Evolutionary conservation across 2,888 invertebrate species (phyloP), one percentile per base, ranked within the genome.

Genomic region (Temnothorax ravouxi): DNA sequence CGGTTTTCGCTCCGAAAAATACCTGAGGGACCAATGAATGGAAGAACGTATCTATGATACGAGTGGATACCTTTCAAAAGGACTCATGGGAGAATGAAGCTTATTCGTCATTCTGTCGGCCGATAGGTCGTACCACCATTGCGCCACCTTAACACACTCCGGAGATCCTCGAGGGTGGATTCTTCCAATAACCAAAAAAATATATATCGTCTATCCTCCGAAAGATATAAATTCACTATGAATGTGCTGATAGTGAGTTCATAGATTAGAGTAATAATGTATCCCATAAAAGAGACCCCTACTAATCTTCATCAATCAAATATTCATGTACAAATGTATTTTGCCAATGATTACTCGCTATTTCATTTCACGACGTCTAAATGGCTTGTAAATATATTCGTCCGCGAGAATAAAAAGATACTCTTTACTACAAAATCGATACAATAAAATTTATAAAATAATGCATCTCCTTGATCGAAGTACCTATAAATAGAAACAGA

Each of bases 41-140:
- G 56, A 21, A 47, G 74, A 77, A 77, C 50, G 62, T 80, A 71
- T 75, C 82, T 77, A 66, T 71, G 84, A 84, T 85, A 84, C 61
- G 76, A 59, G 83, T 56, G 83, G 81, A 77, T 66, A 86, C 66
- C 72, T 64, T 84, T 75, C 77, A 69, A 82, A 88, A 85, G 72
- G 83, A 67, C 74, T 80, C 54, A 52, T 52, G 62, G 54, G 79
- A 85, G 84, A 84, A 86, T 83, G 67, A 88, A 83, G 80, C 62
- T 83, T 86, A 89, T 90, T 89, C 89, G 89, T 90, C 90, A 88
- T 90, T 66, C 90, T 85, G 90, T 89, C 90, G 83, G 47, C 64
- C 67, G 83, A 88, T 80, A 82, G 83, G 75, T 71, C 72, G 79
- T 38, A 77, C 86, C 80, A 59, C 21, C 71, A 64, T 87, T 84